Percentiles rank a stretch among this genome's conserved stretches.
These are phyloP conservation scores for Myotis yumanensis DNA, from an alignment of 2,113 vertebrate genomes.

Conservation along the genomic window DNA sequence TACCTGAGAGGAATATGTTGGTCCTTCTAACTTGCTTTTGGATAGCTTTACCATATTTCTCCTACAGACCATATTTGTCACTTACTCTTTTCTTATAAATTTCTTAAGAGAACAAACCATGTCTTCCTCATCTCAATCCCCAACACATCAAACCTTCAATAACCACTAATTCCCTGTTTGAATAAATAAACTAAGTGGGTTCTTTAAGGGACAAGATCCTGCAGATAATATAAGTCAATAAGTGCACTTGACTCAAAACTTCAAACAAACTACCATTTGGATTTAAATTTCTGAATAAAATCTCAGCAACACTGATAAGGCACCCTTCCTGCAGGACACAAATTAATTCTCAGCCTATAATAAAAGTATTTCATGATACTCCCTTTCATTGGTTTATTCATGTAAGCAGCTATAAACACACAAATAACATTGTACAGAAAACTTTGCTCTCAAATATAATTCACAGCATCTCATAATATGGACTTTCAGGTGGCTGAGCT, in stretches of 20 bases:
- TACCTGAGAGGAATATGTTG: background rate
- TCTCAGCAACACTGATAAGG: background rate
- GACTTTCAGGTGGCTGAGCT: conserved; percentile 25
- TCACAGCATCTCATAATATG: background rate
- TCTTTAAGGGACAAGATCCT: background rate
- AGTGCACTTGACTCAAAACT: background rate
- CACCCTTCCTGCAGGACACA: background rate
- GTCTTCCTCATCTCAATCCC: background rate
- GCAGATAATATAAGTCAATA: background rate
- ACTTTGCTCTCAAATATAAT: conserved; percentile 16
- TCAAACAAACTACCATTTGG: background rate
- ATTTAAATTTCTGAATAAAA: background rate
- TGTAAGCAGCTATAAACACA: background rate
- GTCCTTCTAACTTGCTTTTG: background rate
- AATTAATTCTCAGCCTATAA: background rate
- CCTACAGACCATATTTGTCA: background rate
- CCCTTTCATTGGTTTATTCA: background rate
- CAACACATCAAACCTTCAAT: background rate
- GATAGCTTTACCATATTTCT: background rate
- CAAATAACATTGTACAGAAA: background rate
- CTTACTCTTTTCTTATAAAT: background rate
- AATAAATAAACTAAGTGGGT: background rate
- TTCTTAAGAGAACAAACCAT: background rate
- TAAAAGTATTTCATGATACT: background rate
- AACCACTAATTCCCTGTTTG: background rate